Conservation (phyloP, 2,888 invertebrate genomes). For the Agrotis exclamationis region DNA sequence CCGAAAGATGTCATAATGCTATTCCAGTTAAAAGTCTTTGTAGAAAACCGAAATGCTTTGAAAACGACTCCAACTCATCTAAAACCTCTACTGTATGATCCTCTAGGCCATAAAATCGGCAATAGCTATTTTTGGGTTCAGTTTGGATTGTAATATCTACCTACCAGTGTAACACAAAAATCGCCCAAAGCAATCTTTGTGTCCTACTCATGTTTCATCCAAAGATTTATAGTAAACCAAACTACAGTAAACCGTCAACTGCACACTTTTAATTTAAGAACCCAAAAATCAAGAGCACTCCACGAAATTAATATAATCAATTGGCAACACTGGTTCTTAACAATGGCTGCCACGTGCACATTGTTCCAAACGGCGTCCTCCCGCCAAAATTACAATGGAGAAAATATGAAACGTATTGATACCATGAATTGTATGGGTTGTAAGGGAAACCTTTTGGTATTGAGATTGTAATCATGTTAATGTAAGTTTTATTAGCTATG, state of each 20-base stretch:
- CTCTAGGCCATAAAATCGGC: no score
- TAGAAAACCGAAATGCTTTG: no score
- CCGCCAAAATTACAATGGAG: constrained; percentile 70
- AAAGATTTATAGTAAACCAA: no score
- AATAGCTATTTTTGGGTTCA: no score
- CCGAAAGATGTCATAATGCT: no score
- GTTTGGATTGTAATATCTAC: no score
- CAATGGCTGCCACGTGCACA: constrained; percentile 75
- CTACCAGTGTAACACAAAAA: no score
- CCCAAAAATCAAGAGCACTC: constrained; percentile 59
- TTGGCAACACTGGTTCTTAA: constrained; percentile 78
- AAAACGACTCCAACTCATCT: no score
- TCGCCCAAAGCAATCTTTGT: no score
- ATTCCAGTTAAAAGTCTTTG: no score
- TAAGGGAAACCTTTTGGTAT: constrained; percentile 78
- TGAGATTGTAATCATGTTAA: constrained; percentile 68
- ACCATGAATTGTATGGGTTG: constrained; percentile 70
- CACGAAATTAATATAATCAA: constrained; percentile 71
- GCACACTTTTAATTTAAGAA: constrained; percentile 17
- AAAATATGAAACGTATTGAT: constrained; percentile 81
- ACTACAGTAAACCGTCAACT: background rate
- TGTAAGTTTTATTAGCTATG: constrained; percentile 59
- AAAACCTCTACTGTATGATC: no score
- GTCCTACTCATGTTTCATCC: no score
- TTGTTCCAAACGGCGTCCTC: constrained; percentile 61